Evolutionary conservation across 2,888 invertebrate species (phyloP).

Genomic region (Diaprepes abbreviatus): DNA sequence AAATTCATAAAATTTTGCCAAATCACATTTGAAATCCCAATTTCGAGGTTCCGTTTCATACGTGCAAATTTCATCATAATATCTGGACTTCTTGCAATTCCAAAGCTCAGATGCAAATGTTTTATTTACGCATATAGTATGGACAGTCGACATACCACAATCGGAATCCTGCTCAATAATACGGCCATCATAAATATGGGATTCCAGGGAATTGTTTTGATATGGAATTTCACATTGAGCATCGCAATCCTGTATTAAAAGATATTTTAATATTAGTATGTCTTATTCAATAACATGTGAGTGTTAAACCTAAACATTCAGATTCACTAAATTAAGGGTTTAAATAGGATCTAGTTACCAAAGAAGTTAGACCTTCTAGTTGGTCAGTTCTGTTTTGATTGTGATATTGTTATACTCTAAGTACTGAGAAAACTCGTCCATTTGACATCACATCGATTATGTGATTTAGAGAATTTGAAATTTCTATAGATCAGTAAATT

Average conservation of each 20-base stretch:
- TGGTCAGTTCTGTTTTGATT: too few species aligned
- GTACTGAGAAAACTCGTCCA: too few species aligned
- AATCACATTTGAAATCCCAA: slow-evolving; percentile 11
- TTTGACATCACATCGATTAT: too few species aligned
- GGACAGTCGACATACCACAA: neutral
- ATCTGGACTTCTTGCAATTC: neutral
- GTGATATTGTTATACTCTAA: too few species aligned
- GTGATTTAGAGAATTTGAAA: too few species aligned
- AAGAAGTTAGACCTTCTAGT: too few species aligned
- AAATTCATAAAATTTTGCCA: slow-evolving; percentile 11
- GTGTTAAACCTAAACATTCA: too few species aligned
- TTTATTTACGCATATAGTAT: slow-evolving; percentile 9
- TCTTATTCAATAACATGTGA: too few species aligned
- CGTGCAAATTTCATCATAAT: slow-evolving; percentile 4
- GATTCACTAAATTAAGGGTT: too few species aligned
- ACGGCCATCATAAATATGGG: neutral
- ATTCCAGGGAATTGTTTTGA: neutral
- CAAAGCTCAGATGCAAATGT: neutral
- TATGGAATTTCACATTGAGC: neutral
- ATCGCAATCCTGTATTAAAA: slow-evolving; percentile 1
- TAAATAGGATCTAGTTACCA: too few species aligned
- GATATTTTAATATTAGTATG: neutral
- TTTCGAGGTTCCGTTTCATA: slow-evolving; percentile 14
- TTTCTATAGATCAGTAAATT: too few species aligned
- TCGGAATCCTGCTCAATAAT: slow-evolving; percentile 4